Evolutionary conservation across 1,140 invertebrate genomes (phyloP), one percentile per base, ranked within the genome.

Genomic region (Copidosoma floridanum): DNA sequence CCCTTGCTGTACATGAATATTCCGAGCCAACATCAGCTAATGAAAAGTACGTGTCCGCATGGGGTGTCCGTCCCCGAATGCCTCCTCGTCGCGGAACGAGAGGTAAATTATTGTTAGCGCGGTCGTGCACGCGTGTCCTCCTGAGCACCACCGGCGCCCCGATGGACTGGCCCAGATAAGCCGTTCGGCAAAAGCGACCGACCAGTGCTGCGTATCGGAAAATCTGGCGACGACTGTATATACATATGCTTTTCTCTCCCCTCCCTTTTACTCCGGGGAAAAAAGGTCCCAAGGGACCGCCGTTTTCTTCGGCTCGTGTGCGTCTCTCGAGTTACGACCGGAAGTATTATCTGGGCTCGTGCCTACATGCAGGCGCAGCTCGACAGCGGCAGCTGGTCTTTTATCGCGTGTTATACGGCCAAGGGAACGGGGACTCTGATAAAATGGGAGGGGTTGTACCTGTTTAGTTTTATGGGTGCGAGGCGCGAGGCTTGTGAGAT

Each of bases 311-410:
- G 10, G 6, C 3, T 23, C 26, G 10, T 27, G 18, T 37, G 21
- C 20, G 59, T 37, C n/a, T n/a, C 63, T 63, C 68, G 61, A 70
- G 41, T 71, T 68, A 70, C 65, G 64, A 64, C 68, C 68, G 68
- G 67, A 71, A 70, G 67, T 70, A 66, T 68, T 69, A 70, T 70
- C 65, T n/a, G n/a, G n/a, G n/a, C n/a, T n/a, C n/a, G n/a, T n/a
- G n/a, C n/a, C n/a, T n/a, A n/a, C n/a, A n/a, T n/a, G n/a, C n/a
- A n/a, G n/a, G n/a, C n/a, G n/a, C n/a, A n/a, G n/a, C n/a, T n/a
- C n/a, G n/a, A n/a, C n/a, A 53, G 41, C 35, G 35, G 37, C 12
- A 24, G 37, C 35, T 47, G 26, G 14, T 11, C 1, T n/a, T 52
- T 52, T 44, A 46, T 46, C 53, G 27, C 8, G 5, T 2, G 38